phyloP scores from a whole-genome alignment of 2,797 vertebrate genomes.

The Cynopterus sphinx region DNA sequence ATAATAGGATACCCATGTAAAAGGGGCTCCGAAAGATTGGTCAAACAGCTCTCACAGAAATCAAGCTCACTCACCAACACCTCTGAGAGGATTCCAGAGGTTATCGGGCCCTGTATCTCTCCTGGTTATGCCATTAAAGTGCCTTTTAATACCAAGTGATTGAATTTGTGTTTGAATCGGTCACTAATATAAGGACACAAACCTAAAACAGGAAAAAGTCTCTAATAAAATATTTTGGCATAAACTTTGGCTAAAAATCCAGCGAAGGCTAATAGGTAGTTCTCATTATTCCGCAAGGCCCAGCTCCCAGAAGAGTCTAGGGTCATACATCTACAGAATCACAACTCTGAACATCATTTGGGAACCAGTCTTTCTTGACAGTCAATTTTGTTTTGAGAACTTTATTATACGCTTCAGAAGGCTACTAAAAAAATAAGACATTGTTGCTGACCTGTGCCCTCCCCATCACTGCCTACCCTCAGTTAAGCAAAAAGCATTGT shows the following conservation, averaged over 20 bases:
- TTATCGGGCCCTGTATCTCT: constrained; percentile 50
- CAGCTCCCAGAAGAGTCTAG: background rate
- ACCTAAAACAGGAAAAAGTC: constrained; percentile 69
- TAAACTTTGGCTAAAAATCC: constrained; percentile 43
- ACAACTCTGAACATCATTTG: constrained; percentile 38
- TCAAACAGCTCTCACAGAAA: constrained; percentile 77
- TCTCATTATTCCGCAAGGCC: background rate
- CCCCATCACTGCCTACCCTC: background rate
- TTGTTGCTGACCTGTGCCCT: background rate
- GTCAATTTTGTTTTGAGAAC: constrained; percentile 40
- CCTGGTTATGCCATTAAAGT: constrained; percentile 68
- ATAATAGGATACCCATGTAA: constrained; percentile 88
- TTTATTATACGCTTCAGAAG: constrained; percentile 49
- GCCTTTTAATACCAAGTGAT: constrained; percentile 74
- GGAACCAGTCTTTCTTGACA: constrained; percentile 4
- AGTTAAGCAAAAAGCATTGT: background rate
- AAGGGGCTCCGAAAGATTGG: constrained; percentile 81
- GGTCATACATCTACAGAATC: background rate
- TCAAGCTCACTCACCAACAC: constrained; percentile 74
- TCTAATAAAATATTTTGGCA: constrained; percentile 61
- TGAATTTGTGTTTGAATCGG: constrained; percentile 75
- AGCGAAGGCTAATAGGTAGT: constrained; percentile 43
- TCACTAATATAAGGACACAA: constrained; percentile 44
- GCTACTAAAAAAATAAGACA: constrained; percentile 22
- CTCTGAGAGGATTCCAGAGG: constrained; percentile 74